Evolutionary conservation across 1,140 invertebrate genomes (phyloP).

Genomic region (Leptinotarsa undecemlineata): DNA sequence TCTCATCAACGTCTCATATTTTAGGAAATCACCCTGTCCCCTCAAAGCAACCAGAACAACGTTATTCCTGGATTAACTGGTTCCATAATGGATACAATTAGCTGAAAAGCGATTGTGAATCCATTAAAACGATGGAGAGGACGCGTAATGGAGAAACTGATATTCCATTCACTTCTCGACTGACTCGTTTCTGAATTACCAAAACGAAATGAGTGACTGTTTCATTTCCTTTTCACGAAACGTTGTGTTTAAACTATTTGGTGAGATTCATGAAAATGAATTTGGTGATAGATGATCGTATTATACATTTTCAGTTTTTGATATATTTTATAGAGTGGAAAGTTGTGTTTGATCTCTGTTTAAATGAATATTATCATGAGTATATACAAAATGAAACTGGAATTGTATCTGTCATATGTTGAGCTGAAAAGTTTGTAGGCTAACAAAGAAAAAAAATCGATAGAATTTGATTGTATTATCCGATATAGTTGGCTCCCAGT

Average conservation of each 20-base stretch:
- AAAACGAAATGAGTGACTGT: not conserved
- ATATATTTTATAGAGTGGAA: too few relatives aligned
- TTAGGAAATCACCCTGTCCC: not conserved
- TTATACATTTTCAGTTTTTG: too few relatives aligned
- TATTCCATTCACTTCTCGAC: conserved; percentile 5
- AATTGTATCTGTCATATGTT: too few relatives aligned
- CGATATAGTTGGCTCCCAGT: too few relatives aligned
- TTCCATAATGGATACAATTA: conserved; percentile 8
- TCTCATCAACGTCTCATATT: not conserved
- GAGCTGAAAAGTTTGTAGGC: too few relatives aligned
- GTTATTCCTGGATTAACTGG: not conserved
- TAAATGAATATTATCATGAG: too few relatives aligned
- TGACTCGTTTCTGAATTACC: not conserved
- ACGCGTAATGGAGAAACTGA: conserved; percentile 2
- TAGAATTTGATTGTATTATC: too few relatives aligned
- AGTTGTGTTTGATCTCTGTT: too few relatives aligned
- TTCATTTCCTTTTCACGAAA: conserved; percentile 1
- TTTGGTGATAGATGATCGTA: too few relatives aligned
- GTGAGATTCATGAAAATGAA: not conserved
- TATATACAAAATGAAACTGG: too few relatives aligned
- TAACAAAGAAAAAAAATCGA: too few relatives aligned
- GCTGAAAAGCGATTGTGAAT: conserved; percentile 5
- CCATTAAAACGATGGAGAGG: not conserved
- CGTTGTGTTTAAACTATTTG: not conserved
- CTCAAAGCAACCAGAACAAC: conserved; percentile 2